Evolutionary conservation across 1,140 invertebrate species (phyloP), one percentile per base, ranked within the genome.

Genomic region (Gryllus bimaculatus): DNA sequence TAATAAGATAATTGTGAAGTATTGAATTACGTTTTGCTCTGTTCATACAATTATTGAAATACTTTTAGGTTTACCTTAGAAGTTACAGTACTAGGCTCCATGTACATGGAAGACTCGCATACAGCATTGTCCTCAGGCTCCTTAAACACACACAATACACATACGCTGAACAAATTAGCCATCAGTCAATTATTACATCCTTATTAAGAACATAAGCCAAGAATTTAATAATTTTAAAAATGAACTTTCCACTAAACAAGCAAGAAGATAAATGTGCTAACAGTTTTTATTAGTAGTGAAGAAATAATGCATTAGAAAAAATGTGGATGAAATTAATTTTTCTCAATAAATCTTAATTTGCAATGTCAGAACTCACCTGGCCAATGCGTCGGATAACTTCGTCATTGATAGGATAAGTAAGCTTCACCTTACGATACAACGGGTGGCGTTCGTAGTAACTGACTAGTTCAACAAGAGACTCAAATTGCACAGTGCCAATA

Each of bases 391-490:
- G 87, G 2, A 95, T 87, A 48, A 93, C 85, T 75, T 94, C 92
- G 82, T 95, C 91, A 83, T 91, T 97, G n/a, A 98, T 94, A 0
- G 97, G 92, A 86, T 93, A 92, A 82, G 89, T 91, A 6, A 99
- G 87, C 83, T 94, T 96, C 2, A 97, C 94, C 84, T 94, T 94
- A 83, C 93, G 92, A 84, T 98, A 99, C 0, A 99, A 86, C 0
- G 96, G 94, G 87, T 96, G 90, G 78, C 92, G 92, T 85, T 97
- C 94, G 84, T 98, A 98, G 84, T 97, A 96, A 79, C 89, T 91
- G 3, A 99, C 93, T 80, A 99, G 88, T 81, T 98, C 95, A 0
- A 97, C 93, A n/a, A 98, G 87, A 83, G 93, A 97, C 86, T 98
- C 96, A 88, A 98, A 99, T 83, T 95, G 93, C 73, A 94, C 93